Percentiles rank a stretch among this genome's conserved stretches.
These are phyloP conservation scores for Falcunculus frontatus DNA, from an alignment of 2,113 vertebrate genomes.

Conservation along the genomic window DNA sequence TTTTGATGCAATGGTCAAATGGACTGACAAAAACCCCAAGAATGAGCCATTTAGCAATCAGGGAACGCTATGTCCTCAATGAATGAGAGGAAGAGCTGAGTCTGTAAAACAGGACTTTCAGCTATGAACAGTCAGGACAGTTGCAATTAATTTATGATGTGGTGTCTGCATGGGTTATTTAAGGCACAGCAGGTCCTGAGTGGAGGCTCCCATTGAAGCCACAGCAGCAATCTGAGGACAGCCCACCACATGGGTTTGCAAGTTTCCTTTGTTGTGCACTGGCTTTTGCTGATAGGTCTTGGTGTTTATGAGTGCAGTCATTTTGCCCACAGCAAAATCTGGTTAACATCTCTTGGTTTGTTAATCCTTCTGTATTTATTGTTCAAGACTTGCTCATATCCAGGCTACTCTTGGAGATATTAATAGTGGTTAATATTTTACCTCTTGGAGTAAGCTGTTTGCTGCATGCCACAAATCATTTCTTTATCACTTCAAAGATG, in stretches of 20 bases:
- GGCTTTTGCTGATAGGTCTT: neutral
- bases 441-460: neutral
- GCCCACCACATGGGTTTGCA: neutral
- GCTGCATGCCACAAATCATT: slow-evolving; percentile 11
- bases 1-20: neutral
- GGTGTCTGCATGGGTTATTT: neutral
- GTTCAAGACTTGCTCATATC: neutral
- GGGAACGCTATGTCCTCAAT: neutral
- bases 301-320: neutral
- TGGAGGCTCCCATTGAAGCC: neutral
- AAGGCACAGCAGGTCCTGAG: neutral
- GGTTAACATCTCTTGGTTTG: neutral
- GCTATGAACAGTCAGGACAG: neutral
- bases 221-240: neutral
- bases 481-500: slow-evolving; percentile 20
- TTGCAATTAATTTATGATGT: neutral
- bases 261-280: neutral
- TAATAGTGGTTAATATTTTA: slow-evolving; percentile 22
- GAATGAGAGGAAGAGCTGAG: neutral
- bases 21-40: neutral
- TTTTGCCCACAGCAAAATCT: neutral
- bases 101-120: neutral
- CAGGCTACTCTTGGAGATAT: neutral
- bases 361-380: neutral
- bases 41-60: neutral